Evolutionary conservation across 1,140 invertebrate genomes (phyloP).

Genomic region (Cardiocondyla obscurior): DNA sequence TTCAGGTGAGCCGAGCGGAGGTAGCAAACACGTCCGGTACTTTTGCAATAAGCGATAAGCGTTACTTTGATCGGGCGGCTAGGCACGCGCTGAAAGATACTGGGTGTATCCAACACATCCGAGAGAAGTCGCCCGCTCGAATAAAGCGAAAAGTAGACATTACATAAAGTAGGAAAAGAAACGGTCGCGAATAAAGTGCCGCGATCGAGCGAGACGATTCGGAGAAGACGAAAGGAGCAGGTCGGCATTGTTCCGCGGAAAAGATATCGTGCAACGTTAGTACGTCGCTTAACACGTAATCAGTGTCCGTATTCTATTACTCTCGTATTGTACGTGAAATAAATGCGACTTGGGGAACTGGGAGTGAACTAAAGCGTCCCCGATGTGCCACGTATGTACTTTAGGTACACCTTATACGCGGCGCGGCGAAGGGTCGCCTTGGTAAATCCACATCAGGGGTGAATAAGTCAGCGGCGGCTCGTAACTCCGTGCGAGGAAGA

Average conservation of each 20-base stretch:
- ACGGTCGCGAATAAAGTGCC: neutral
- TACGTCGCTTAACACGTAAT: neutral
- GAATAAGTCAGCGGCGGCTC: slow-evolving; percentile 51
- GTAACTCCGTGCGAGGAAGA: slow-evolving; percentile 55
- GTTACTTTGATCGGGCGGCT: neutral
- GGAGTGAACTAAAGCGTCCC: neutral
- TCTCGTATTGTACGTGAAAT: slow-evolving; percentile 3
- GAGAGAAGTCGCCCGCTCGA: no score
- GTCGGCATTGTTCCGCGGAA: no score
- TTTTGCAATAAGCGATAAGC: slow-evolving; percentile 41
- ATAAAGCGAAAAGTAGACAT: neutral
- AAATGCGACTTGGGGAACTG: neutral
- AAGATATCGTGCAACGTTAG: neutral
- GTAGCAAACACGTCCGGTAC: slow-evolving; percentile 24
- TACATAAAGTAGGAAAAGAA: neutral
- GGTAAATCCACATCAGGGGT: slow-evolving; percentile 47
- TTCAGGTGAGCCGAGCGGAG: neutral
- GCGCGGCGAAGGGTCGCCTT: slow-evolving; percentile 30
- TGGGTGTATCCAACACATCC: neutral
- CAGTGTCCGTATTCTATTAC: slow-evolving; percentile 7
- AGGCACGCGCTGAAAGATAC: neutral
- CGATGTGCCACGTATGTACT: neutral
- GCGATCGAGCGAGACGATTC: neutral
- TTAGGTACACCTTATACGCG: slow-evolving; percentile 24
- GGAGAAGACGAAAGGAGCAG: neutral